These are phyloP conservation scores for Poicephalus gulielmi DNA, from an alignment of 2,113 vertebrate genomes.

Conservation along the genomic window DNA sequence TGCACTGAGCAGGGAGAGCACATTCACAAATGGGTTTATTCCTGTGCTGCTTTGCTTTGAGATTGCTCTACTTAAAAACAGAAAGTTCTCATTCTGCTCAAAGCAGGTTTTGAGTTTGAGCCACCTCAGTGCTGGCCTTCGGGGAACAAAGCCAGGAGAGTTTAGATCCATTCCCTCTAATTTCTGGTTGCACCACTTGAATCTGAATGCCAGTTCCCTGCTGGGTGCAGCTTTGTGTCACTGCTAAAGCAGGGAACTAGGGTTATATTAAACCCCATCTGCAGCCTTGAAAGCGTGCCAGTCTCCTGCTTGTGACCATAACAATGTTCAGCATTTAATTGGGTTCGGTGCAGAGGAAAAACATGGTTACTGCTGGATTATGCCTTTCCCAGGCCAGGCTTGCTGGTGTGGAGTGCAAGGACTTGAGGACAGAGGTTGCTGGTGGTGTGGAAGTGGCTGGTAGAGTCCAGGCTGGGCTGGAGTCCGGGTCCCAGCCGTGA, in stretches of 20 bases:
- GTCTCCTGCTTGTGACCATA: not conserved
- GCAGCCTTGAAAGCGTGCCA: not conserved
- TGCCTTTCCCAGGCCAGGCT: not conserved
- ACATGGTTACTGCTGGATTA: not conserved
- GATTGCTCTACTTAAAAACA: not conserved
- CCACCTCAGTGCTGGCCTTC: not conserved
- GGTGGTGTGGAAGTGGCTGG: not conserved
- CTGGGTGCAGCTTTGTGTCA: not conserved
- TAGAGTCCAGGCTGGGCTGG: accelerated
- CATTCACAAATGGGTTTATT: not conserved
- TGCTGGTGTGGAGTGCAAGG: not conserved
- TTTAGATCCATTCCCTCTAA: not conserved
- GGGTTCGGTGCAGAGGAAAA: not conserved
- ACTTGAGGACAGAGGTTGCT: not conserved
- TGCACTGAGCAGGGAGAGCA: not conserved
- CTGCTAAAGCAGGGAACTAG: not conserved
- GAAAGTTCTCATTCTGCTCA: not conserved
- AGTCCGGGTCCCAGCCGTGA: accelerated
- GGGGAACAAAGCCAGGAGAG: not conserved
- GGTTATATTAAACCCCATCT: not conserved
- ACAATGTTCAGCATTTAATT: not conserved
- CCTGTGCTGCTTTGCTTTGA: not conserved
- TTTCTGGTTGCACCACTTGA: not conserved
- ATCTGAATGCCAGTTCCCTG: not conserved
- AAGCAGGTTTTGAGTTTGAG: not conserved